These are phyloP conservation scores for Trogon surrucura DNA, from an alignment of 2,113 vertebrate genomes.

Conservation along the genomic window DNA sequence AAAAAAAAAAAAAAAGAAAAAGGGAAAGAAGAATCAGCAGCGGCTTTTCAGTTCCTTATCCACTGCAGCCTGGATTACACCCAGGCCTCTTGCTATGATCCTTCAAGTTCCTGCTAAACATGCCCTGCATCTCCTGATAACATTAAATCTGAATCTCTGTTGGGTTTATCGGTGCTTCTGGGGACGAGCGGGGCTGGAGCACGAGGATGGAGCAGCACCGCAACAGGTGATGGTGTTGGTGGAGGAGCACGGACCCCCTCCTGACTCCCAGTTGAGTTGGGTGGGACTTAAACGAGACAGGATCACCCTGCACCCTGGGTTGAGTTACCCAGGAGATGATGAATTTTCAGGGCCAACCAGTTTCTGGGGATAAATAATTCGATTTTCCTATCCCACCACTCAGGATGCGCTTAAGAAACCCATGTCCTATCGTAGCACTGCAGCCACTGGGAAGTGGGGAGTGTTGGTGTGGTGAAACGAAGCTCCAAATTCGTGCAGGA, in stretches of 20 bases:
- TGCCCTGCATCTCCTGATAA: conserved; percentile 32
- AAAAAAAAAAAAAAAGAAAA: neutral
- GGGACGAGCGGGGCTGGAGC: neutral
- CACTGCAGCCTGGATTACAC: conserved; percentile 51
- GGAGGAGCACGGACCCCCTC: neutral
- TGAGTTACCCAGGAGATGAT: neutral
- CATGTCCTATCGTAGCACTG: neutral
- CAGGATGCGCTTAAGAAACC: conserved; percentile 46
- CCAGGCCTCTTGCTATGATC: conserved; percentile 50
- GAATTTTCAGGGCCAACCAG: neutral
- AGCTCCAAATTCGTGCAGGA: conserved; percentile 36
- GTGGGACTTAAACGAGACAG: neutral
- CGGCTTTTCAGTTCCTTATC: conserved; percentile 55
- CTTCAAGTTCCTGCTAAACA: conserved; percentile 47
- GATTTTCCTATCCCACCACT: conserved; percentile 50
- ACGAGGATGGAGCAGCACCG: neutral
- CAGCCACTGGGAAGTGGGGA: conserved; percentile 1
- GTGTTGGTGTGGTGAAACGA: conserved; percentile 52
- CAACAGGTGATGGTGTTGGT: neutral
- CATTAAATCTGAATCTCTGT: conserved; percentile 42
- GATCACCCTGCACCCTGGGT: rapidly evolving
- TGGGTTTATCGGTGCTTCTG: neutral
- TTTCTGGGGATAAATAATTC: conserved; percentile 30
- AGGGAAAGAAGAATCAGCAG: neutral
- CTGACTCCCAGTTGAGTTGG: neutral